Conservation (phyloP, 1,140 invertebrate species). For the Maconellicoccus hirsutus region DNA sequence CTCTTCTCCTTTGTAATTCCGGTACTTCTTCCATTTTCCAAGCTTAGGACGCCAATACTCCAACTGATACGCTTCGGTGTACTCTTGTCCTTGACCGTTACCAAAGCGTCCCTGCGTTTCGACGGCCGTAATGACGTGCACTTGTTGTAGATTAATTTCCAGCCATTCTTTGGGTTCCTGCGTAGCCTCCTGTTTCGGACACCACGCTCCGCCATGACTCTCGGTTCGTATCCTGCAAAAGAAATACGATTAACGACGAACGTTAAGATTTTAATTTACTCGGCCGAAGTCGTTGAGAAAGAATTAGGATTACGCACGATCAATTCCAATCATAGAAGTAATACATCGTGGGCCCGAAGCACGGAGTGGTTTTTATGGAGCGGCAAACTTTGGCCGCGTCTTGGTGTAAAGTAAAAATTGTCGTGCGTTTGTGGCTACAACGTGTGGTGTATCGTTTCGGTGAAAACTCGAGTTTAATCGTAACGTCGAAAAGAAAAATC, state of each 20-base stretch:
- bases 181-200: constrained; percentile 60
- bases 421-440: not conserved
- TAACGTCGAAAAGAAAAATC: constrained; percentile 8
- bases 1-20: constrained; percentile 54
- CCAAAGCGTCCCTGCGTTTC: constrained; percentile 77
- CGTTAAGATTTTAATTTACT: not conserved
- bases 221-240: constrained; percentile 63
- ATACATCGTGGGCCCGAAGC: not conserved
- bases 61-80: constrained; percentile 59
- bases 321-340: constrained; percentile 9
- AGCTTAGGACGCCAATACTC: constrained; percentile 64
- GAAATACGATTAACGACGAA: constrained; percentile 27
- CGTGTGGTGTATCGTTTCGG: not conserved
- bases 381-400: not conserved
- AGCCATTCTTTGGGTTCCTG: constrained; percentile 64
- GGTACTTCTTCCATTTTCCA: constrained; percentile 59
- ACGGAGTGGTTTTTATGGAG: too few species aligned
- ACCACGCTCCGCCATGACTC: constrained; percentile 72
- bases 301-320: not conserved
- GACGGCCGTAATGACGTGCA: constrained; percentile 65
- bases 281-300: not conserved
- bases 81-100: constrained; percentile 71
- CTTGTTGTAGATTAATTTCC: constrained; percentile 56
- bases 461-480: not conserved
- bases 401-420: not conserved